These are phyloP conservation scores for Eclectus roratus DNA, from an alignment of 2,113 vertebrate species.

Conservation along the genomic window DNA sequence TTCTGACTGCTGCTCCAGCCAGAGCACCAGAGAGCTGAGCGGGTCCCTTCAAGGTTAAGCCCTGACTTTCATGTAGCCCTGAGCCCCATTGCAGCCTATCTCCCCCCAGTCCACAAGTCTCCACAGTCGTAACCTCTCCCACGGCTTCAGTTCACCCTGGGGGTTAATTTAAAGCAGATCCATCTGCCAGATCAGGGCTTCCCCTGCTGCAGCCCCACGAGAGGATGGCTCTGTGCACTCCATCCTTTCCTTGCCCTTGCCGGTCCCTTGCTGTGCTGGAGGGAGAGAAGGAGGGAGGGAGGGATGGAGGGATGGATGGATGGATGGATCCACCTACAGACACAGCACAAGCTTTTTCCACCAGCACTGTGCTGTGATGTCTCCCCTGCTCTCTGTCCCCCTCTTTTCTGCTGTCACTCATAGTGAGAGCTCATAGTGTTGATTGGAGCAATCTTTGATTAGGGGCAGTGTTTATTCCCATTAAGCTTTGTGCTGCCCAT, in stretches of 20 bases:
- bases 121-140: background rate
- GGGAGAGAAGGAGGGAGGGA: background rate
- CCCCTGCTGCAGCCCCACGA: background rate
- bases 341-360: background rate
- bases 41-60: background rate
- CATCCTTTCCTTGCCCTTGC: background rate
- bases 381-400: background rate
- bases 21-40: background rate
- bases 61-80: fast-evolving
- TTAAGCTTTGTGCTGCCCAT: background rate
- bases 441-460: background rate
- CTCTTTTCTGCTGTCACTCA: background rate
- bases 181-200: background rate
- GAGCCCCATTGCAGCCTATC: background rate
- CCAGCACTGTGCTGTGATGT: background rate
- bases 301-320: background rate
- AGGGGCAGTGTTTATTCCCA: background rate
- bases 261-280: fast-evolving
- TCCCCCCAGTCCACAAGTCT: background rate
- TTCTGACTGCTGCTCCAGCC: background rate
- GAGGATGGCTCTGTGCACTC: background rate
- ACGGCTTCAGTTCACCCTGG: fast-evolving
- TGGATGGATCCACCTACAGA: background rate
- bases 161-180: background rate
- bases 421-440: background rate